These are phyloP conservation scores for Drosophila oshimai DNA, from an alignment of 1,140 invertebrate genomes.

Conservation along the genomic window DNA sequence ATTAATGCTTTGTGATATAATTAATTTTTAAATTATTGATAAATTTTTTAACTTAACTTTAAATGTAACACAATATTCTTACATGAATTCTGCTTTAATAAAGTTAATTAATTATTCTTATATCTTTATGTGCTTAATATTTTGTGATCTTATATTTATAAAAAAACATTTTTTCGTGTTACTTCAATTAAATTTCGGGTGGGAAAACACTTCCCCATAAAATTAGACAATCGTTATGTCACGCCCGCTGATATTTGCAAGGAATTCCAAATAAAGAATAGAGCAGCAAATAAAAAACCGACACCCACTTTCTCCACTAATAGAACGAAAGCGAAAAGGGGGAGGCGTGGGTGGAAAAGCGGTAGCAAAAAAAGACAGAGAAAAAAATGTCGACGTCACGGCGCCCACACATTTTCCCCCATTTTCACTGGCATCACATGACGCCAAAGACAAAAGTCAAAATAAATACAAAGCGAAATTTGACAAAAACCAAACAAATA, in stretches of 20 bases:
- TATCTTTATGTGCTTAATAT: neutral
- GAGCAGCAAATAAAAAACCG: slow-evolving; percentile 1
- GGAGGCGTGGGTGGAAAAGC: neutral
- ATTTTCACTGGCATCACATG: slow-evolving; percentile 52
- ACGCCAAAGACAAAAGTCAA: slow-evolving; percentile 51
- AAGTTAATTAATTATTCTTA: too few relatives aligned
- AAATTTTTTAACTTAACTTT: too few relatives aligned
- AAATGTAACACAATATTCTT: too few relatives aligned
- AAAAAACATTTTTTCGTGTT: neutral
- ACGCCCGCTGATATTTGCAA: slow-evolving; percentile 21
- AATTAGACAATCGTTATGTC: slow-evolving; percentile 44
- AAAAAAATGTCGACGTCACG: slow-evolving; percentile 62
- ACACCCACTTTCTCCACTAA: slow-evolving; percentile 25
- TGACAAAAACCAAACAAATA: slow-evolving; percentile 37
- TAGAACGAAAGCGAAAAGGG: neutral
- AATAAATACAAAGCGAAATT: slow-evolving; percentile 3
- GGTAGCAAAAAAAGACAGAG: neutral
- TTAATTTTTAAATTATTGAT: too few relatives aligned
- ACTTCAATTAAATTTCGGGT: slow-evolving; percentile 5
- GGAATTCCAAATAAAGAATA: slow-evolving; percentile 14
- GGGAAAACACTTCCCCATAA: neutral
- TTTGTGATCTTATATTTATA: neutral
- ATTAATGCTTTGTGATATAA: too few relatives aligned
- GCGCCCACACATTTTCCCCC: slow-evolving; percentile 49
- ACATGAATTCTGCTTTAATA: too few relatives aligned